Conservation (phyloP, 2,113 vertebrate species). For the Zonotrichia leucophrys region DNA sequence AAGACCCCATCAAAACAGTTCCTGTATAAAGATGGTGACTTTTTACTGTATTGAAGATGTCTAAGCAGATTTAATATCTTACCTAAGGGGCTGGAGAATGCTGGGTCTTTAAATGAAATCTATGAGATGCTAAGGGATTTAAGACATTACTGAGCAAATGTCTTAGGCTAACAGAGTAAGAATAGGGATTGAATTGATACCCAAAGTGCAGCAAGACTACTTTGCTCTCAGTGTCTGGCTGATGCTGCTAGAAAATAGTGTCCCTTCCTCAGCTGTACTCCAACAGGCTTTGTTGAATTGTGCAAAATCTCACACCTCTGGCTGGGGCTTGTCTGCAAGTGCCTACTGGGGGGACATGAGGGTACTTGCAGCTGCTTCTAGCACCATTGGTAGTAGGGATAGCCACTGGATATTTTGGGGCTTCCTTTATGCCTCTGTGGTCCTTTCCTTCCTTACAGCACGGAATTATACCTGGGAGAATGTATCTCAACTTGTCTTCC, state of each 20-base stretch:
- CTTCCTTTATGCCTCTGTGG: not conserved
- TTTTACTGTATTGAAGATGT: not conserved
- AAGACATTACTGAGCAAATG: not conserved
- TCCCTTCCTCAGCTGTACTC: not conserved
- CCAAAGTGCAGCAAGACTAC: not conserved
- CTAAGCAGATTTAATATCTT: not conserved
- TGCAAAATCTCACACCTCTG: accelerated
- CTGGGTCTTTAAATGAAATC: not conserved
- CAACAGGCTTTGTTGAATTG: accelerated
- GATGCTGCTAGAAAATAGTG: not conserved
- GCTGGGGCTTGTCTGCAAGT: not conserved
- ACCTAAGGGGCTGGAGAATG: not conserved
- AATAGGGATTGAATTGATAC: not conserved
- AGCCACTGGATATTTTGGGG: not conserved
- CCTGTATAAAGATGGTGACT: not conserved
- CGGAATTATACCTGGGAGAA: not conserved
- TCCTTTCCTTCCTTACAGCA: not conserved
- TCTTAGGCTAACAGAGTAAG: not conserved
- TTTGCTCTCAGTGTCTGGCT: not conserved
- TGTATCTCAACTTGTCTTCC: not conserved
- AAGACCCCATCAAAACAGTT: not conserved
- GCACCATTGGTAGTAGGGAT: not conserved
- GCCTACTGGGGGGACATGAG: not conserved
- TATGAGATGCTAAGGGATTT: not conserved
- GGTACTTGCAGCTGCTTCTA: not conserved